These are phyloP conservation scores for Bradypus variegatus DNA, from an alignment of 2,797 vertebrate species.

Conservation along the genomic window DNA sequence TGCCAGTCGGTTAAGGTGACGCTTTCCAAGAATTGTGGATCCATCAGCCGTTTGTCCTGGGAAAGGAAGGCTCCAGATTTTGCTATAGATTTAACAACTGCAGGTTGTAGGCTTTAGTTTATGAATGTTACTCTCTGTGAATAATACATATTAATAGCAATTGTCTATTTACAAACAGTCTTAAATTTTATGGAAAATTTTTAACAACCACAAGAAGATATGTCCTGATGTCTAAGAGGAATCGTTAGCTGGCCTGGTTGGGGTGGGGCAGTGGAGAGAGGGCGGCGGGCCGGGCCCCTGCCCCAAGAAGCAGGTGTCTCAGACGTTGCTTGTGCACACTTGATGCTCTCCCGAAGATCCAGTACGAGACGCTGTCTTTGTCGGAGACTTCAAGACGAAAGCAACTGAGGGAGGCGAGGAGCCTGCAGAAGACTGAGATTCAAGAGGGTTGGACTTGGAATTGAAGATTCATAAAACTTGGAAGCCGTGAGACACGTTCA, in stretches of 20 bases:
- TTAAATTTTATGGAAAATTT: neutral
- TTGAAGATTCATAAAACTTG: neutral
- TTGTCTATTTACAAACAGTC: neutral
- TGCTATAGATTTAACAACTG: neutral
- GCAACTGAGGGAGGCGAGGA: neutral
- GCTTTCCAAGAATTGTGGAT: neutral
- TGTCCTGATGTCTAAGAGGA: neutral
- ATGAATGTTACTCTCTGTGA: neutral
- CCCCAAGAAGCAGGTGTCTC: neutral
- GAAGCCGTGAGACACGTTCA: neutral
- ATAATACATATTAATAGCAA: neutral
- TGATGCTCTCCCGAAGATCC: accelerated
- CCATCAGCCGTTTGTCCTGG: neutral
- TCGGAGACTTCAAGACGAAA: neutral
- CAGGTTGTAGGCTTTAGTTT: neutral
- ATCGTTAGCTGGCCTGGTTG: neutral
- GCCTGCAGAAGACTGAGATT: neutral
- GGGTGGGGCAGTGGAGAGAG: neutral
- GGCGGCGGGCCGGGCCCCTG: accelerated
- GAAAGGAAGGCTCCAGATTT: neutral
- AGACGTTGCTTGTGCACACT: neutral
- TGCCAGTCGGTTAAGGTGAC: neutral
- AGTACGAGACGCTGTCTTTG: neutral
- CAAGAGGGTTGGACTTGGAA: accelerated
- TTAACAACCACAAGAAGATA: neutral